Conservation (phyloP, 1,140 invertebrate species). For the Drosophila paulistorum region DNA sequence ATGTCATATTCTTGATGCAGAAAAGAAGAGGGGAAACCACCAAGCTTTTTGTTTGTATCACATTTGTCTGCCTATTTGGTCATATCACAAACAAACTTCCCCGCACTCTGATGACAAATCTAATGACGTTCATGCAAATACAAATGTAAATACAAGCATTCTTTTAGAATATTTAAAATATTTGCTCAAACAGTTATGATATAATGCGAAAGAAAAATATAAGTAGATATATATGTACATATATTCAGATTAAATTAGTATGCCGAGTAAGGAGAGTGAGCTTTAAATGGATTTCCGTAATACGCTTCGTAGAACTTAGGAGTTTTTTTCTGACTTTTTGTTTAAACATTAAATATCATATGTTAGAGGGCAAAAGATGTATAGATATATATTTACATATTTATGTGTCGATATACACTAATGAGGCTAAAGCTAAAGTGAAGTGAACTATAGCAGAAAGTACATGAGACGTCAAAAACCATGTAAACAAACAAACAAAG, state of each 20-base stretch:
- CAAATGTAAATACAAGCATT: slow-evolving; percentile 9
- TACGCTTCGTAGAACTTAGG: slow-evolving; percentile 29
- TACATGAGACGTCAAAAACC: not conserved
- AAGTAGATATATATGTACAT: no score
- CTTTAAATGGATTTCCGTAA: slow-evolving; percentile 39
- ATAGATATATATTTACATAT: not conserved
- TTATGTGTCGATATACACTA: not conserved
- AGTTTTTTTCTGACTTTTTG: no score
- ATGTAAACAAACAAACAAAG: slow-evolving; percentile 42
- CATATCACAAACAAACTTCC: slow-evolving; percentile 30
- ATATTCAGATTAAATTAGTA: slow-evolving; percentile 13
- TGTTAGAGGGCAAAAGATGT: no score
- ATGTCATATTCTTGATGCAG: not conserved
- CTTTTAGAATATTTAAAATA: slow-evolving; percentile 38
- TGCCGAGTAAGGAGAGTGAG: slow-evolving; percentile 24
- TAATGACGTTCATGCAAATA: slow-evolving; percentile 34
- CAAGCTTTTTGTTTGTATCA: slow-evolving; percentile 8
- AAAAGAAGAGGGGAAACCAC: slow-evolving; percentile 33
- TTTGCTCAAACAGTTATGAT: slow-evolving; percentile 31
- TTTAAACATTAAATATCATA: no score
- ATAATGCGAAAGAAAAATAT: slow-evolving; percentile 7
- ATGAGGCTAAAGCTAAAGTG: slow-evolving; percentile 7
- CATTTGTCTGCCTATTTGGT: slow-evolving; percentile 11
- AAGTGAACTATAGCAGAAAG: slow-evolving; percentile 23
- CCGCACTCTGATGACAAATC: slow-evolving; percentile 40